Evolutionary conservation across 2,113 vertebrate genomes (phyloP), one percentile per base, ranked within the genome.

Genomic region (Saiga tatarica): DNA sequence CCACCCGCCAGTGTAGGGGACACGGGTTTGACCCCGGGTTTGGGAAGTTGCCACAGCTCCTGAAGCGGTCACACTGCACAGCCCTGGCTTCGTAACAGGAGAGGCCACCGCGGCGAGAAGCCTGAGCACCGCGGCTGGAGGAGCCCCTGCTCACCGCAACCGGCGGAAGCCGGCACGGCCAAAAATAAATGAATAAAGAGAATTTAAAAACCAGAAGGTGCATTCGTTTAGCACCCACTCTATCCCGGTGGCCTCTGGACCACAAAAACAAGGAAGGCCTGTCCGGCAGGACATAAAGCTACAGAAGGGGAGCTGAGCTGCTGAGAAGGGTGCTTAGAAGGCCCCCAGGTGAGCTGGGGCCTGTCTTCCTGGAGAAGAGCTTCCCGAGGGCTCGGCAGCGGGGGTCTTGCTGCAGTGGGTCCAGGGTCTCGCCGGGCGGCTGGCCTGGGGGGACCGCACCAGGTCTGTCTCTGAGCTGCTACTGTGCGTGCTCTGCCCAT

Each of bases 101-200:
- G 21, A 7, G 21, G 36, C 67, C 21, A 13, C 67, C 0, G 11
- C 1, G 5, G 21, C 39, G 21, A 42, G 71, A 3, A 13, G 67
- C 64, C 64, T 19, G 33, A 67, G 64, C 16, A 4, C 33, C 16
- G 0, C 16, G 2, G 60, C 60, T 3, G 6, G 28, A 3, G 60
- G 64, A 10, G 8, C 67, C 36, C 19, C 10, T 6, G n/a, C 21
- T 25, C 67, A 39, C 5, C 1, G 0, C 1, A 7, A 25, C 21
- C 11, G 7, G 71, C 12, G 6, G 23, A 26, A 7, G 71, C 36
- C 67, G 0, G 11, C 21, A 6, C 12, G 1, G 36, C 71, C 71
- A 1, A 42, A 74, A 42, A 1, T 26, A 42, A 76, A 42, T 7
- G 36, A 25, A 6, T 25, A 42, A 5, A 2, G 1, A 42, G 67